These are phyloP conservation scores for Palaemon carinicauda DNA, from an alignment of 1,140 invertebrate genomes.

Conservation along the genomic window DNA sequence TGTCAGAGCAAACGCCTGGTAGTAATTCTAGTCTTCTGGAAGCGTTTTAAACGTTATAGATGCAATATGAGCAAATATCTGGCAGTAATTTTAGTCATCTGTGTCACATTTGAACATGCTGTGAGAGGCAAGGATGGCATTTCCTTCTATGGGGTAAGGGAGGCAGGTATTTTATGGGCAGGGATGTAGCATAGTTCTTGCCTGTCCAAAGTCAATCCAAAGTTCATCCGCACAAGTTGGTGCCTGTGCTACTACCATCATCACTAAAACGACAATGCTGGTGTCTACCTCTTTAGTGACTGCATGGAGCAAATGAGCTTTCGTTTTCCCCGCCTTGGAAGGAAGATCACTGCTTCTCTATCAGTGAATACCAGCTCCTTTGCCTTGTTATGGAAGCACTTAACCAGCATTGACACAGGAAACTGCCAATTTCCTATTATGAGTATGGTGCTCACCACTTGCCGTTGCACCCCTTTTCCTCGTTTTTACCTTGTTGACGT, in stretches of 20 bases:
- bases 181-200: conserved; percentile 7
- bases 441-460: background rate
- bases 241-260: background rate
- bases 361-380: background rate
- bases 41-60: no score
- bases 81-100: background rate
- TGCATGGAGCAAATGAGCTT: background rate
- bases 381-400: background rate
- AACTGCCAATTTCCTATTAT: background rate
- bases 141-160: background rate
- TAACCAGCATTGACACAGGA: background rate
- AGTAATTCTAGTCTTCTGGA: no score
- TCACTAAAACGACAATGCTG: background rate
- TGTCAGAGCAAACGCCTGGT: no score
- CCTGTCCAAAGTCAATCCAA: background rate
- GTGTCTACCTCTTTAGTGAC: conserved; percentile 14
- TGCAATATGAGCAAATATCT: no score
- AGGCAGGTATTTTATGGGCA: no score
- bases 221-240: background rate
- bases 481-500: background rate
- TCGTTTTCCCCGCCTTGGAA: background rate
- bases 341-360: background rate
- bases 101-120: background rate
- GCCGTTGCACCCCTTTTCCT: background rate
- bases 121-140: background rate